A percentile compares a stretch with the other conserved stretches of the same genome.
Conservation (phyloP, 2,888 invertebrate genomes). For the Biston betularia region DNA sequence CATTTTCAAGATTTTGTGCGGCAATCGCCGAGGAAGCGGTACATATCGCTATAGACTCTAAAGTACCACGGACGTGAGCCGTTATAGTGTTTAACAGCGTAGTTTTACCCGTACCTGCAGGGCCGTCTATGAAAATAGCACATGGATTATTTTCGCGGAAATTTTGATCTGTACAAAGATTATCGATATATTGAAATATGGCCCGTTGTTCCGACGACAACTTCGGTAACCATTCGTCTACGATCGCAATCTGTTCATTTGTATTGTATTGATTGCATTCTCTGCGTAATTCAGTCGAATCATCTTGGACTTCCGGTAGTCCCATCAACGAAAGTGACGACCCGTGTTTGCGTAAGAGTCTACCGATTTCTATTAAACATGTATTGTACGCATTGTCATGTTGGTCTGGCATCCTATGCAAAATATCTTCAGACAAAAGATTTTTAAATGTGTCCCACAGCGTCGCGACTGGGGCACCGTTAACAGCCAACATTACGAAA, state of each 20-base stretch:
- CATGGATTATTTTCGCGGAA: background rate
- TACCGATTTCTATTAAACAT: background rate
- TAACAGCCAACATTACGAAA: background rate
- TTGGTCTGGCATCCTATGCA: background rate
- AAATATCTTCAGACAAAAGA: background rate
- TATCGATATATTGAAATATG: background rate
- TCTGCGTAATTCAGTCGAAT: no score
- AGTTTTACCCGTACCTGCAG: conserved; percentile 4
- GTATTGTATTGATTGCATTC: background rate
- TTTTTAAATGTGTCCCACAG: background rate
- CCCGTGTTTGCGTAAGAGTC: no score
- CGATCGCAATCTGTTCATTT: no score
- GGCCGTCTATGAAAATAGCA: background rate
- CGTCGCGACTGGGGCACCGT: background rate
- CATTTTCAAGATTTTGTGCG: no score
- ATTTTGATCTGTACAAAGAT: background rate
- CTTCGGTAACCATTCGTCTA: background rate
- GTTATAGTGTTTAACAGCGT: background rate
- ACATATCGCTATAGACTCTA: no score
- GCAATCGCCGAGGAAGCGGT: no score
- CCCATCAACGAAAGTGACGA: background rate
- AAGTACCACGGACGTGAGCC: no score
- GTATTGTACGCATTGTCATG: background rate
- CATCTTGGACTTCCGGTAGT: background rate
- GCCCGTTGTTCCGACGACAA: background rate